phyloP scores from a whole-genome alignment of 2,113 vertebrate genomes.

The Mesembrinibis cayennensis region DNA sequence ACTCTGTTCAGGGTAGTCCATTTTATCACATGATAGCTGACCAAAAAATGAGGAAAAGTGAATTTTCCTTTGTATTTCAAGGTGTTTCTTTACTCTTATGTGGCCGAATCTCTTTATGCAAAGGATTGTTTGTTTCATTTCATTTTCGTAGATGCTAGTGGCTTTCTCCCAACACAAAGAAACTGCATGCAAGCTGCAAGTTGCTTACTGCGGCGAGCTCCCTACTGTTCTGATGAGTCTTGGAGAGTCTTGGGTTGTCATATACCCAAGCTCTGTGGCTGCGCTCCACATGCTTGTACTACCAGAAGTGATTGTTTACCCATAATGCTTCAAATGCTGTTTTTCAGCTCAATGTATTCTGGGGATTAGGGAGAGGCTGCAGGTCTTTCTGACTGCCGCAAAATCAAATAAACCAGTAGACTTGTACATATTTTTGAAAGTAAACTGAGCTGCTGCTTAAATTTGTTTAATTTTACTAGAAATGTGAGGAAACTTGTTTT shows the following conservation, averaged over 20 bases:
- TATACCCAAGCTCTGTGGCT: not conserved
- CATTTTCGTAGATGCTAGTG: not conserved
- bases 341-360: not conserved
- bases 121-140: not conserved
- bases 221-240: not conserved
- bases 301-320: not conserved
- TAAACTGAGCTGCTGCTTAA: not conserved
- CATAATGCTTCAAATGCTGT: not conserved
- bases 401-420: not conserved
- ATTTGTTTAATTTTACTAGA: not conserved
- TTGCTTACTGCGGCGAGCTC: not conserved
- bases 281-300: not conserved
- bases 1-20: not conserved
- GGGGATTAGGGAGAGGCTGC: not conserved
- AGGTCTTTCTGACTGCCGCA: not conserved
- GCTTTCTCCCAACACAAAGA: not conserved
- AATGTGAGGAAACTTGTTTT: not conserved
- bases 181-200: not conserved
- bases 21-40: not conserved
- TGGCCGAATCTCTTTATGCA: not conserved
- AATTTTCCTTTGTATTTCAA: not conserved
- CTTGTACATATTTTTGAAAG: not conserved
- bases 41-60: not conserved
- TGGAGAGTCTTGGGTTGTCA: not conserved
- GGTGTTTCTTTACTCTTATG: not conserved